phyloP scores from a whole-genome alignment of 1,140 invertebrate species.

The Aphis craccivora region DNA sequence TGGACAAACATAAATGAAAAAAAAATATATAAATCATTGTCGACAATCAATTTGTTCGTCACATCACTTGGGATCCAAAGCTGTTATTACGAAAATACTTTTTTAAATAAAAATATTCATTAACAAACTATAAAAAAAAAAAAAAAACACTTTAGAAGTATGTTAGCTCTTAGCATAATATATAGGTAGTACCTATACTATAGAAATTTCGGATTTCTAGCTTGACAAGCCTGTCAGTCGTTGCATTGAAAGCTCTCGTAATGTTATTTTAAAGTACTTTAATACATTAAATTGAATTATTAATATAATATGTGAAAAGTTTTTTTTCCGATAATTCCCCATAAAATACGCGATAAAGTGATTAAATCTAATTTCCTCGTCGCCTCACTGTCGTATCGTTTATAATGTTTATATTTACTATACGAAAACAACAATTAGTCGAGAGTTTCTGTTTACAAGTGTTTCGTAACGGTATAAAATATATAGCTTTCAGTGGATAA shows the following conservation, averaged over 20 bases:
- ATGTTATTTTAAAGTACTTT: not conserved
- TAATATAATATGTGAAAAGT: not conserved
- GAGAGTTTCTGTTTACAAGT: not conserved
- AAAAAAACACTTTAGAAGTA: not conserved
- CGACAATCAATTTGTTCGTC: not conserved
- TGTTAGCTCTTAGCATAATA: not conserved
- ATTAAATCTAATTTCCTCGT: not conserved
- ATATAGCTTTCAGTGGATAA: not conserved
- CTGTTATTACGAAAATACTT: not conserved
- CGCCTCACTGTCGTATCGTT: not conserved
- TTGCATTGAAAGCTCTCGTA: constrained; percentile 8
- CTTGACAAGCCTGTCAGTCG: not conserved
- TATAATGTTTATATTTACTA: not conserved
- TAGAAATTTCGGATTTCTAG: not conserved
- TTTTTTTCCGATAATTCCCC: not conserved
- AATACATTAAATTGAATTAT: not conserved
- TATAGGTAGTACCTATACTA: not conserved
- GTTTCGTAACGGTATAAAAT: not conserved
- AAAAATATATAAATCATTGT: not conserved
- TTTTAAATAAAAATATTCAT: not conserved
- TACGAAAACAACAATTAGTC: not conserved
- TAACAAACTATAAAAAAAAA: not conserved
- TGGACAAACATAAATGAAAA: not conserved
- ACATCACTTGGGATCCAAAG: not conserved
- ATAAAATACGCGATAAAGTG: not conserved